Evolutionary conservation across 2,888 invertebrate species (phyloP), one percentile per base, ranked within the genome.

Genomic region (Iselma pallidipennis): DNA sequence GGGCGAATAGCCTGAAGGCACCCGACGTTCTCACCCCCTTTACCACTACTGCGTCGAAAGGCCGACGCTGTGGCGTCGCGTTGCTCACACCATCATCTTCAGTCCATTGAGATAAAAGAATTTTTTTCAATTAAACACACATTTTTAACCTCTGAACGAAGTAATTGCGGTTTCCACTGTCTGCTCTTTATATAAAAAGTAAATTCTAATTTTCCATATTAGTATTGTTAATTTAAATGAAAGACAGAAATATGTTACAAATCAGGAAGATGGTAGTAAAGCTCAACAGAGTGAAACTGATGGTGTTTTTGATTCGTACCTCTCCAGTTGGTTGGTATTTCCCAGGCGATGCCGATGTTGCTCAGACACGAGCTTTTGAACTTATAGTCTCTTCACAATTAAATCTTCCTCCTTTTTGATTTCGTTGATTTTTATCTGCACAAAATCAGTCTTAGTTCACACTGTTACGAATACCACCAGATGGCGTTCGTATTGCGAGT

Each of bases 1-100:
- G 73, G 73, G 72, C 56, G 66, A 65, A 37, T 37, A 37, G 37
- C 37, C 65, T 56, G 57, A 51, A 63, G 59, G 62, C 61, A 52
- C 61, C 61, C 49, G 60, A 57, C 68, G 65, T 69, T 71, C 70
- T 73, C 73, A 72, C 72, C 71, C 71, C 72, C 71, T 70, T 71
- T 37, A 48, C 52, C 67, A 66, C 49, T 56, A 65, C 63, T 54
- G 56, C 63, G 60, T 61, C 63, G 63, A 54, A 55, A 53, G 59
- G 59, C 54, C 58, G 69, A 59, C 66, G 49, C 26, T 37, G 37
- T 37, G 23, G 49, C 25, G 49, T 49, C 49, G 49, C 49, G 23
- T n/a, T 49, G 14, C 26, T 26, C 23, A 23, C 49, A 49, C 25
- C 49, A 23, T 49, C 49, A 25, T 23, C 25, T 26, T 23, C 49